Conservation (phyloP, 2,113 vertebrate species). For the Smithornis capensis region DNA sequence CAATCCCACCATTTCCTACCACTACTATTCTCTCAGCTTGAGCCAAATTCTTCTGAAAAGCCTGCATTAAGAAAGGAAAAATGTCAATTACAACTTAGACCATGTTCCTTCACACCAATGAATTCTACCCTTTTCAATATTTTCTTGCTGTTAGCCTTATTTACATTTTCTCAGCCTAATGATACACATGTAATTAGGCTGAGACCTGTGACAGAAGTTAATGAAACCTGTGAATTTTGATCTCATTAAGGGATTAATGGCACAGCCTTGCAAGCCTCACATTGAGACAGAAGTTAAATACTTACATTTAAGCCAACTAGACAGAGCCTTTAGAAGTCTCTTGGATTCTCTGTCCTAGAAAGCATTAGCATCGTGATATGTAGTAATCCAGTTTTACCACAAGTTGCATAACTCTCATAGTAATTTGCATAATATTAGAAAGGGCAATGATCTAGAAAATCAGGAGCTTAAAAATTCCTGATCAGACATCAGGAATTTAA, state of each 20-base stretch:
- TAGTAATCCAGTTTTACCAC: not conserved
- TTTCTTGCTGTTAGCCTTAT: not conserved
- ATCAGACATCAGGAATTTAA: not conserved
- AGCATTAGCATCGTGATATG: not conserved
- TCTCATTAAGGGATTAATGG: not conserved
- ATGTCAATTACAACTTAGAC: not conserved
- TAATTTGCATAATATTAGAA: not conserved
- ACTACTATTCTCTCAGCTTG: slow-evolving; percentile 87
- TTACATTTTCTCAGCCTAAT: not conserved
- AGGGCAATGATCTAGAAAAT: not conserved
- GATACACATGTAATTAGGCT: not conserved
- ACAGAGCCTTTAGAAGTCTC: not conserved
- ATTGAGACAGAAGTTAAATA: not conserved
- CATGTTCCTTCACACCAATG: not conserved
- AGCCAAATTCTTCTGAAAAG: slow-evolving; percentile 88
- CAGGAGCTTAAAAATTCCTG: not conserved
- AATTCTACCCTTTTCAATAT: not conserved
- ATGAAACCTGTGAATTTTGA: not conserved
- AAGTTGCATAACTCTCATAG: not conserved
- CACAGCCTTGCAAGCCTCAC: not conserved
- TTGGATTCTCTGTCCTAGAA: not conserved
- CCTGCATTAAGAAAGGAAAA: slow-evolving; percentile 71
- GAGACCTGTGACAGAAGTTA: not conserved
- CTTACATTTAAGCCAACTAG: not conserved
- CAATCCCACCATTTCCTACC: slow-evolving; percentile 95